Evolutionary conservation across 2,113 vertebrate genomes (phyloP), one percentile per base, ranked within the genome.

Genomic region (Cavia aperea): DNA sequence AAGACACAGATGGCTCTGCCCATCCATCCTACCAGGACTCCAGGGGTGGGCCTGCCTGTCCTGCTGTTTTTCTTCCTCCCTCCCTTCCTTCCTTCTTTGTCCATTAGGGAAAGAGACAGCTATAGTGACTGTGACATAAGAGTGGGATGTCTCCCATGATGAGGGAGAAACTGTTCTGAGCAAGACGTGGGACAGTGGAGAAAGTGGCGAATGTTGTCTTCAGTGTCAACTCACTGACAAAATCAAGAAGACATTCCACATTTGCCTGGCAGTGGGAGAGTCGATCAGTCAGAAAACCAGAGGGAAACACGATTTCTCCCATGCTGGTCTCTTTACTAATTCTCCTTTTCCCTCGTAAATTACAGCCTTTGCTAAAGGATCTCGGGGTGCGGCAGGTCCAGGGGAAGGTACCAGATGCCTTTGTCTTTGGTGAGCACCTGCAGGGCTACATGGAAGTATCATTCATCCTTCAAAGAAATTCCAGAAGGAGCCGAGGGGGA

Each of bases 381-480:
- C 7, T 29, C 23, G 4, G 39, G 36, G 29, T 0, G 54, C 18
- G 31, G 46, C 15, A 51, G 81, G 13, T 63, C 86, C 56, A 9
- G 33, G 43, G 60, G 15, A 49, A 29, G 29, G 4, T 10, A 43
- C 46, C 46, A 46, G 4, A 29, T 26, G 3, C 18, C 31, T 2
- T 31, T 16, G n/a, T 46, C 21, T 66, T 10, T 16, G 66, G n/a
- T 15, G 36, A 9, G 49, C 29, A 58, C 36, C 24, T 26, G 1
- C 21, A n/a, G 1, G 4, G 36, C 46, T 58, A 12, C 1, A 0
- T 21, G 36, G 31, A 18, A 49, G 18, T 7, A 9, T 31, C 36
- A 39, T 12, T 73, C 36, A n/a, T 11, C 39, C 39, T 43, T 39
- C 36, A 60, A 68, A 66, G 5, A 49, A 62, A 81, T 70, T 39